phyloP scores from a whole-genome alignment of 2,113 vertebrate species.

The Chamaetylas fuelleborni region DNA sequence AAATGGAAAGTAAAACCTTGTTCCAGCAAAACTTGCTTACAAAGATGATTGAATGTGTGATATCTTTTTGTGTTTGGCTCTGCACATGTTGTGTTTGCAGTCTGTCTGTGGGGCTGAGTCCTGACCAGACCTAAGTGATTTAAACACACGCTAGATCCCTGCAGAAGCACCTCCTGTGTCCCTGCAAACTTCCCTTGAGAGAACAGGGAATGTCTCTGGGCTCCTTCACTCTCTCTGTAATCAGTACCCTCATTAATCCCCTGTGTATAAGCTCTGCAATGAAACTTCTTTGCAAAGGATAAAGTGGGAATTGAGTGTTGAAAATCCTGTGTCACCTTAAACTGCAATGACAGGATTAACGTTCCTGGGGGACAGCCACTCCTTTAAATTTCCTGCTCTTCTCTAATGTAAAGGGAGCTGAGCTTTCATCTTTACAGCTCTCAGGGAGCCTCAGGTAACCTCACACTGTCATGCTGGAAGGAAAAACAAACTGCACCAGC shows the following conservation, averaged over 20 bases:
- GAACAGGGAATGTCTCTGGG: not conserved
- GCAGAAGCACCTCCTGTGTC: not conserved
- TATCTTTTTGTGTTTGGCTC: not conserved
- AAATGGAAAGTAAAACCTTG: not conserved
- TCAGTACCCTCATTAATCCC: not conserved
- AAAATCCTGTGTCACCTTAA: not conserved
- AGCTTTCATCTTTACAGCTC: slow-evolving; percentile 15
- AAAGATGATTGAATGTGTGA: not conserved
- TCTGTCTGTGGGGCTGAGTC: not conserved
- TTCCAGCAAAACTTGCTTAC: not conserved
- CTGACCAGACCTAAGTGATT: not conserved
- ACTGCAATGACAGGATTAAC: not conserved
- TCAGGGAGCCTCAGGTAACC: slow-evolving; percentile 24
- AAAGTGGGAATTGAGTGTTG: not conserved
- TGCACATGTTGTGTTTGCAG: not conserved
- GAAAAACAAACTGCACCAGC: not conserved
- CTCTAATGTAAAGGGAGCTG: not conserved
- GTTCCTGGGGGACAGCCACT: not conserved
- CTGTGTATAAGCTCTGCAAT: not conserved
- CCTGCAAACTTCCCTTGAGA: not conserved
- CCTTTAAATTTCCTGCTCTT: not conserved
- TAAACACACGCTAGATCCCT: not conserved
- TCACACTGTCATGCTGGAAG: not conserved
- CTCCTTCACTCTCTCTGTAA: not conserved
- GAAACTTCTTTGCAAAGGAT: not conserved